Conservation (phyloP, 2,888 invertebrate species). For the Pristionchus entomophagus region DNA sequence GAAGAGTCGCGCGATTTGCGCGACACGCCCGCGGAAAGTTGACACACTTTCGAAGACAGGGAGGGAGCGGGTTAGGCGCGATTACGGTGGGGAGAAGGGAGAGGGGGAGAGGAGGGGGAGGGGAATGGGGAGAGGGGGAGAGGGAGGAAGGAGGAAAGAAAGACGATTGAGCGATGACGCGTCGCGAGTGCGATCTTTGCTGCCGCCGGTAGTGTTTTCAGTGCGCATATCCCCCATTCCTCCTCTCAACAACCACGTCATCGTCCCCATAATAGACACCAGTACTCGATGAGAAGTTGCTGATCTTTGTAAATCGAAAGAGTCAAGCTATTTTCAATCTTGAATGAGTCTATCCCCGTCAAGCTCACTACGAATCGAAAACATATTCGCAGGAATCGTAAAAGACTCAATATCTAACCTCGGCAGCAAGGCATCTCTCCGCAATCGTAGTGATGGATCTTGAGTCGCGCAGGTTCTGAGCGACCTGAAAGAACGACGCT, state of each 20-base stretch:
- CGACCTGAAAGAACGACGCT: slow-evolving; percentile 1
- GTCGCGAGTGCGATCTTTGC: neutral
- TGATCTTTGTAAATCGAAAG: neutral
- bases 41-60: slow-evolving; percentile 2
- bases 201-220: neutral
- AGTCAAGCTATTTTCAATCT: neutral
- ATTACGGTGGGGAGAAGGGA: neutral
- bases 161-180: neutral
- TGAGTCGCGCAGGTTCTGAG: neutral
- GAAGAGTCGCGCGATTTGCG: neutral
- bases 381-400: neutral
- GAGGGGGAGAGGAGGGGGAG: too few relatives aligned
- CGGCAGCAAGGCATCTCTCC: slow-evolving; percentile 22
- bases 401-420: neutral
- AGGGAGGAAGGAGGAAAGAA: neutral
- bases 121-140: too few relatives aligned
- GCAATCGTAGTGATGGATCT: neutral
- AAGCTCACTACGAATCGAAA: too few relatives aligned
- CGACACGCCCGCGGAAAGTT: neutral
- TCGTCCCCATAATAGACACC: neutral
- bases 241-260: slow-evolving; percentile 5
- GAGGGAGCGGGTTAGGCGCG: neutral
- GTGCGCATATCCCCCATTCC: neutral
- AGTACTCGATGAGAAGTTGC: neutral
- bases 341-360: too few relatives aligned